Conservation (phyloP, 2,888 invertebrate species). For the Sphinx pinastri region DNA sequence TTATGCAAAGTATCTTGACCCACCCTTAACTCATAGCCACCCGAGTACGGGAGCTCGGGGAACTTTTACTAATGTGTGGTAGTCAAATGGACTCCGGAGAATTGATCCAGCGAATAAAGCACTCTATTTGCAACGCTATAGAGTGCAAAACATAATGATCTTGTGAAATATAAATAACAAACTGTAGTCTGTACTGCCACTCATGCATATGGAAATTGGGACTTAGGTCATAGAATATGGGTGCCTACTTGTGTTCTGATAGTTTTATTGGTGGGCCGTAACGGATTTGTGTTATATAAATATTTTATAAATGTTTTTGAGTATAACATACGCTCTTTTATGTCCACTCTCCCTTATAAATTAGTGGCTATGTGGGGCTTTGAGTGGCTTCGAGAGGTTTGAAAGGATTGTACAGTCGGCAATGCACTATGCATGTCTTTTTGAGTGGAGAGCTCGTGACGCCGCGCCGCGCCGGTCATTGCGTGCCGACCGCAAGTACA, state of each 20-base stretch:
- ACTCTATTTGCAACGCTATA: constrained; percentile 56
- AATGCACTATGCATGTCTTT: constrained; percentile 23
- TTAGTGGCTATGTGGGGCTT: constrained; percentile 12
- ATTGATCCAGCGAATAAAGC: constrained; percentile 59
- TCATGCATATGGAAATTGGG: constrained; percentile 82
- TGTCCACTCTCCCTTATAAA: constrained; percentile 5
- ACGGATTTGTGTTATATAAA: constrained; percentile 44
- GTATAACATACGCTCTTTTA: constrained; percentile 1
- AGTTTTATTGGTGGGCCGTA: constrained; percentile 52
- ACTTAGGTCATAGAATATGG: constrained; percentile 64
- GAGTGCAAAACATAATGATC: constrained; percentile 56
- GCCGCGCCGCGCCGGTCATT: background rate
- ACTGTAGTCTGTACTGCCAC: constrained; percentile 57
- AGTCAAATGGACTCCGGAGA: constrained; percentile 82
- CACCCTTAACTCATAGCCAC: constrained; percentile 51
- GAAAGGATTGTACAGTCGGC: constrained; percentile 20
- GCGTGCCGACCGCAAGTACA: background rate
- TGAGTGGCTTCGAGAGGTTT: constrained; percentile 22
- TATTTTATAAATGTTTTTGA: constrained; percentile 28
- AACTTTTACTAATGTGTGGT: constrained; percentile 82
- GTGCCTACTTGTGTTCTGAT: constrained; percentile 47
- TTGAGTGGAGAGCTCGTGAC: background rate
- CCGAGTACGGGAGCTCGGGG: constrained; percentile 61
- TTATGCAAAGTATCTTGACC: constrained; percentile 1
- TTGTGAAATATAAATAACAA: constrained; percentile 56